Base-by-base conservation (phyloP, 2,113 vertebrate species). In the Gallinago jamesoni region DNA sequence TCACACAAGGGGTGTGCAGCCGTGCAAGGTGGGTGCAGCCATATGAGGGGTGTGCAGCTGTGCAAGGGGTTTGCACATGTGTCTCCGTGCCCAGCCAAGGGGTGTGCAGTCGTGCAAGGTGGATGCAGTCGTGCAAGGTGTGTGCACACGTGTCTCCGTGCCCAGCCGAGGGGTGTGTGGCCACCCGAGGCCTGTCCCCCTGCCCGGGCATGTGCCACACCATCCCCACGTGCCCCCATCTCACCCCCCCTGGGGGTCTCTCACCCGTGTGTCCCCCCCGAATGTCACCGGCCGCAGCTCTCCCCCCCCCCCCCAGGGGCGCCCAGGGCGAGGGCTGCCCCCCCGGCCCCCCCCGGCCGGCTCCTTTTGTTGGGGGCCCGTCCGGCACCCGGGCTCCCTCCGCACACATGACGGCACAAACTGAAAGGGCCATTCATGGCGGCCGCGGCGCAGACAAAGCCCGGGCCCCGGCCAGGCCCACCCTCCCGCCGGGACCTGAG, bases 381-480 rank as follows among this genome's bases (percentile, higher is more conserved):
- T 86, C 92, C 41, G 45, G 84, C 90, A 24, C 84, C 60, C 79
- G 88, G 91, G 75, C 94, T 91, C 66, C 56, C 57, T 24, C 60
- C 28, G 30, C 86, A 81, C 79, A 84, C 85, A 93, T 94, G 94
- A 56, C 89, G 17, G 94, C 91, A 81, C 94, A 95, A 92, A 94
- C 89, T 89, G 91, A 96, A 96, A 95, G 91, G 84, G 80, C 75
- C 91, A 84, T 96, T 96, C 92, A 96, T 79, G 4, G 12, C 59
- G 19, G 64, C 39, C 52, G 24, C 52, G 17, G 87, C 37, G 14
- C 37, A 55, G 66, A 92, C 95, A 96, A 95, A 94, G 95, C 89
- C 64, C 53, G 8, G 90, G 85, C 85, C 70, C 80, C 41, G 25
- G 33, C 37, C 45, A 69, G 80, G 39, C 77, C 92, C 93, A 22